Conservation (phyloP, 2,113 vertebrate species). For the Pyxicephalus adspersus region DNA sequence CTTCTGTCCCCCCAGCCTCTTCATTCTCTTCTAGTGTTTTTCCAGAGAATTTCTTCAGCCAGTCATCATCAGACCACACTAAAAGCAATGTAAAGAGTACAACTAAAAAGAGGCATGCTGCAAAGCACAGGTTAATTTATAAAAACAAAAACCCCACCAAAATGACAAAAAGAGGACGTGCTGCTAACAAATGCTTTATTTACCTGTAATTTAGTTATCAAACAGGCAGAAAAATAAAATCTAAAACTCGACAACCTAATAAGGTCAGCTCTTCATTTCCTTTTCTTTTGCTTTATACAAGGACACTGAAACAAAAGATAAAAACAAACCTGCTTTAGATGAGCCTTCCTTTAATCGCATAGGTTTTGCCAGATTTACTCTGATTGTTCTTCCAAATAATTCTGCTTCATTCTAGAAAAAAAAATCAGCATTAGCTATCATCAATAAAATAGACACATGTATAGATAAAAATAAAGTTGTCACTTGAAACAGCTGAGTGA, state of each 20-base stretch:
- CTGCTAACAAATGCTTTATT: neutral
- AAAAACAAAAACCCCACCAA: neutral
- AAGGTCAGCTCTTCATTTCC: neutral
- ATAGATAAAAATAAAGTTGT: no score
- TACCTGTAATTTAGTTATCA: no score
- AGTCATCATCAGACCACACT: conserved; percentile 98
- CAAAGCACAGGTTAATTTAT: neutral
- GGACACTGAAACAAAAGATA: neutral
- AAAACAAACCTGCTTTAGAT: conserved; percentile 85
- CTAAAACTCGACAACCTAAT: no score
- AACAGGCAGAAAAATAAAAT: neutral
- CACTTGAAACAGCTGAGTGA: no score
- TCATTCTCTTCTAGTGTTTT: conserved; percentile 90
- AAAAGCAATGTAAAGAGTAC: neutral
- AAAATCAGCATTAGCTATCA: neutral
- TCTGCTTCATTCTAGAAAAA: conserved; percentile 89
- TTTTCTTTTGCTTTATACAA: neutral
- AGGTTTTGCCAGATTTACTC: conserved; percentile 95
- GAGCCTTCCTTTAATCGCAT: conserved; percentile 98
- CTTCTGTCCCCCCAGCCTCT: conserved; percentile 73
- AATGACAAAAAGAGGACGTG: neutral
- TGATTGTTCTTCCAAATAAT: conserved; percentile 92
- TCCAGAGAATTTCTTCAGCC: conserved; percentile 97
- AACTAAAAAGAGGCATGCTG: no score
- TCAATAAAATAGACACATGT: neutral